phyloP scores from a whole-genome alignment of 2,888 invertebrate genomes.

The Nematopogon swammerdamellus region DNA sequence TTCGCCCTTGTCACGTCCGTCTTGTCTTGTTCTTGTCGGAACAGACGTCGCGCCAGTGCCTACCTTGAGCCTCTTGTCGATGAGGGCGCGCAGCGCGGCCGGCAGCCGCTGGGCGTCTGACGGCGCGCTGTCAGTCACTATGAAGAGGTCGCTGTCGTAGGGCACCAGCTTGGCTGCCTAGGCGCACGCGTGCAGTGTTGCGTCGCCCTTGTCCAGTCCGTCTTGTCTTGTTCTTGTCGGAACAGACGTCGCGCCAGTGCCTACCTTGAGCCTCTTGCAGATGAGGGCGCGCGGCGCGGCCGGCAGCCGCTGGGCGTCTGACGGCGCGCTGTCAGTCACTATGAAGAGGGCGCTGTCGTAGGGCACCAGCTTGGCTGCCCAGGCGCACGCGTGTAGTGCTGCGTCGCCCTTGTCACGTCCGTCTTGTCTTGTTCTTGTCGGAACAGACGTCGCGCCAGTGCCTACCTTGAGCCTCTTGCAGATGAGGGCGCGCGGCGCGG shows the following conservation, averaged over 20 bases:
- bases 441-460: too few species aligned
- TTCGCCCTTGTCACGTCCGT: constrained; percentile 37
- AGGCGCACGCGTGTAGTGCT: constrained; percentile 56
- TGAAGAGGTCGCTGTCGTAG: constrained; percentile 60
- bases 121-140: constrained; percentile 55
- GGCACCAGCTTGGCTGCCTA: constrained; percentile 60
- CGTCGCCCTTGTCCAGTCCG: constrained; percentile 32
- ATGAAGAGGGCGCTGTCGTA: constrained; percentile 62
- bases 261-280: not conserved
- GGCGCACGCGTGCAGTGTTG: constrained; percentile 56
- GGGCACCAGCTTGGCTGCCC: constrained; percentile 59
- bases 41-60: too few species aligned
- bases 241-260: too few species aligned
- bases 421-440: too few species aligned
- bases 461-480: not conserved
- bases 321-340: constrained; percentile 53
- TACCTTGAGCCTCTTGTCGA: not conserved
- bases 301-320: constrained; percentile 41
- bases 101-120: constrained; percentile 44
- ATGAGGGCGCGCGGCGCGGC: not conserved
- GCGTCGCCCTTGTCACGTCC: constrained; percentile 35
- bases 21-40: too few species aligned
- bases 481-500: not conserved
- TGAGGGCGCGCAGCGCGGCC: not conserved
- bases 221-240: too few species aligned